These are phyloP conservation scores for Rhynchonema sp. DNA, from an alignment of 2,888 invertebrate species.

Conservation along the genomic window DNA sequence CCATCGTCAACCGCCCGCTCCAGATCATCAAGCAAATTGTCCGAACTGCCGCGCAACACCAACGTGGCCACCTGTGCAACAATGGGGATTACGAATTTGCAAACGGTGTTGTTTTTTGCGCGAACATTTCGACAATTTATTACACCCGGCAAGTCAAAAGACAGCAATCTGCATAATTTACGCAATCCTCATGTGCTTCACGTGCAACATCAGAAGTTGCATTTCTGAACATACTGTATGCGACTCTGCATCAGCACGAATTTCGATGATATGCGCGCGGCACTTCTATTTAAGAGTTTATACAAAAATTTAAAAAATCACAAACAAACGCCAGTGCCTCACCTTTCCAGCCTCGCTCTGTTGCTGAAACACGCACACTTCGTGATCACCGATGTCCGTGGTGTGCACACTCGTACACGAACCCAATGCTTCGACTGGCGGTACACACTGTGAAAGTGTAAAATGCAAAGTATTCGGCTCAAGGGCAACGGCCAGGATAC, in stretches of 20 bases:
- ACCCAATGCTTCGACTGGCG: constrained; percentile 71
- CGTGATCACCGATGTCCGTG: constrained; percentile 85
- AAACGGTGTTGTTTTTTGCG: neutral
- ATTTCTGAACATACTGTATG: too few species aligned
- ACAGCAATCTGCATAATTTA: too few species aligned
- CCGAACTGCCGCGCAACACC: constrained; percentile 81
- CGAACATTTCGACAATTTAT: neutral
- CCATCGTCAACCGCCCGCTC: constrained; percentile 96
- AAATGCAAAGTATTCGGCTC: neutral
- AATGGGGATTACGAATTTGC: neutral
- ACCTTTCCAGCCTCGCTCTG: constrained; percentile 26
- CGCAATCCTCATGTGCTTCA: too few species aligned
- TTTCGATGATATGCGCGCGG: too few species aligned
- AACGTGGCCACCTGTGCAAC: constrained; percentile 59
- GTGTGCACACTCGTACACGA: constrained; percentile 67
- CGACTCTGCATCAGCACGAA: too few species aligned
- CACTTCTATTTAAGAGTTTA: too few species aligned
- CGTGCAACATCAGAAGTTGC: too few species aligned
- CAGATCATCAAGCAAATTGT: constrained; percentile 95
- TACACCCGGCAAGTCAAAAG: neutral
- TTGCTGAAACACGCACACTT: constrained; percentile 76
- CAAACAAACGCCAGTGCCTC: too few species aligned
- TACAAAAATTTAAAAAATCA: too few species aligned
- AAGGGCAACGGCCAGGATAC: too few species aligned
- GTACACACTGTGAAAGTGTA: constrained; percentile 41